A percentile compares a stretch with the other conserved stretches of the same genome.
Evolutionary conservation across 2,888 invertebrate species (phyloP).

Genomic region (Diarsia rubi): DNA sequence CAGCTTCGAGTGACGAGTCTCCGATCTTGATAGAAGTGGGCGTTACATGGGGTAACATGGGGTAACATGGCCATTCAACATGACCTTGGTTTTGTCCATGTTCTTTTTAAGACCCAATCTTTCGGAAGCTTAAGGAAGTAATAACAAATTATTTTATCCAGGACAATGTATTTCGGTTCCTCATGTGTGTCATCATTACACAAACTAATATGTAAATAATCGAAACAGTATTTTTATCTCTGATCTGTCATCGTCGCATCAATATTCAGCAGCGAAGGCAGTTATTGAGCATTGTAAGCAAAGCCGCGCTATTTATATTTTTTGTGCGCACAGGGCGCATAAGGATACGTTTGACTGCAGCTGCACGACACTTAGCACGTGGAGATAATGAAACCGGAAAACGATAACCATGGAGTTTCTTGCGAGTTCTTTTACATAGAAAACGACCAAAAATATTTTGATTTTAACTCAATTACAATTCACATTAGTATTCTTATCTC

Average conservation of each 20-base stretch:
- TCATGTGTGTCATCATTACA: slow-evolving; percentile 20
- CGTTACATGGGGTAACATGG: too few relatives aligned
- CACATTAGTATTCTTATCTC: slow-evolving; percentile 18
- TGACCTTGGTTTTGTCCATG: too few relatives aligned
- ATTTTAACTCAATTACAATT: slow-evolving; percentile 1
- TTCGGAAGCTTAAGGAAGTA: too few relatives aligned
- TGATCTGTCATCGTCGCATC: slow-evolving; percentile 55
- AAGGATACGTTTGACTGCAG: slow-evolving; percentile 24
- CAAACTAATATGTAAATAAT: slow-evolving; percentile 31
- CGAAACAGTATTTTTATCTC: slow-evolving; percentile 39
- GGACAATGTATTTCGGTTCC: slow-evolving; percentile 3
- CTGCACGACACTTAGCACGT: background rate
- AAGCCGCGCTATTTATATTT: slow-evolving; percentile 58
- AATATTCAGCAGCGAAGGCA: slow-evolving; percentile 57
- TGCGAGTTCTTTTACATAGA: background rate
- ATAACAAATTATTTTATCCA: background rate
- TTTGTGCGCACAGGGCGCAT: slow-evolving; percentile 20
- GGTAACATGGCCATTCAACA: too few relatives aligned
- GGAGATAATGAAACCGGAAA: background rate
- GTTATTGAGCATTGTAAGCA: slow-evolving; percentile 61
- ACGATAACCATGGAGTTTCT: too few relatives aligned
- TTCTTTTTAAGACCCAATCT: too few relatives aligned
- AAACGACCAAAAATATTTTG: background rate
- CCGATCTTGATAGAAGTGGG: too few relatives aligned
- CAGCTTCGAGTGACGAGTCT: too few relatives aligned